Evolutionary conservation across 2,797 vertebrate species (phyloP).

Genomic region (Pseudotriccus pelzelni): DNA sequence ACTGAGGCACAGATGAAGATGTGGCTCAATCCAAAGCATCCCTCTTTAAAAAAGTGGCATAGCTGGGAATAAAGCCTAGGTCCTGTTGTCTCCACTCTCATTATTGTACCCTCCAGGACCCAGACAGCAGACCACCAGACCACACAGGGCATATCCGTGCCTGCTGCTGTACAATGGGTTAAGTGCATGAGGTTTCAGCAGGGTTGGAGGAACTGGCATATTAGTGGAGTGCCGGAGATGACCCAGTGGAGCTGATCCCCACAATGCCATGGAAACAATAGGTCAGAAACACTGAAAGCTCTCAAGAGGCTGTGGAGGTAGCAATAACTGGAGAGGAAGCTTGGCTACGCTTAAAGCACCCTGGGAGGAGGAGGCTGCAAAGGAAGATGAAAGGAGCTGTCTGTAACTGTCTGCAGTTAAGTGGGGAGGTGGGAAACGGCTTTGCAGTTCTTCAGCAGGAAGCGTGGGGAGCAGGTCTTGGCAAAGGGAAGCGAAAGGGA

Average conservation of each 20-base stretch:
- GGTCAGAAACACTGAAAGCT: not conserved
- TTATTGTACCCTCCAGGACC: not conserved
- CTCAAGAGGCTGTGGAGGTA: not conserved
- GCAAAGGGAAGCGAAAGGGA: not conserved
- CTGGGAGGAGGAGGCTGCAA: not conserved
- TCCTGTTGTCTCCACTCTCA: not conserved
- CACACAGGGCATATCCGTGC: accelerated
- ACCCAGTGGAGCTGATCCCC: not conserved
- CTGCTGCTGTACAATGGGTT: not conserved
- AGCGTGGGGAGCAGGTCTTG: conserved; percentile 15
- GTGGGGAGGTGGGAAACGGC: not conserved
- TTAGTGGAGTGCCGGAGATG: not conserved
- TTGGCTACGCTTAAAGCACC: not conserved
- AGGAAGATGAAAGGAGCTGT: conserved; percentile 12
- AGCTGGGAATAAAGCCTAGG: not conserved
- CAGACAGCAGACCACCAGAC: not conserved
- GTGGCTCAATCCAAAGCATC: not conserved
- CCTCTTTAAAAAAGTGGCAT: not conserved
- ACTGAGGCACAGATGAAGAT: not conserved
- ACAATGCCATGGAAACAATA: not conserved
- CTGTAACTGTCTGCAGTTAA: not conserved
- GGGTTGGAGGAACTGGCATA: not conserved
- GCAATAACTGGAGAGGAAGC: not conserved
- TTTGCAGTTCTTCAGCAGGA: conserved; percentile 13
- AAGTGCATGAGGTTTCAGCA: not conserved